These are phyloP conservation scores for Rhincodon typus DNA, from an alignment of 2,797 vertebrate species.

Conservation along the genomic window DNA sequence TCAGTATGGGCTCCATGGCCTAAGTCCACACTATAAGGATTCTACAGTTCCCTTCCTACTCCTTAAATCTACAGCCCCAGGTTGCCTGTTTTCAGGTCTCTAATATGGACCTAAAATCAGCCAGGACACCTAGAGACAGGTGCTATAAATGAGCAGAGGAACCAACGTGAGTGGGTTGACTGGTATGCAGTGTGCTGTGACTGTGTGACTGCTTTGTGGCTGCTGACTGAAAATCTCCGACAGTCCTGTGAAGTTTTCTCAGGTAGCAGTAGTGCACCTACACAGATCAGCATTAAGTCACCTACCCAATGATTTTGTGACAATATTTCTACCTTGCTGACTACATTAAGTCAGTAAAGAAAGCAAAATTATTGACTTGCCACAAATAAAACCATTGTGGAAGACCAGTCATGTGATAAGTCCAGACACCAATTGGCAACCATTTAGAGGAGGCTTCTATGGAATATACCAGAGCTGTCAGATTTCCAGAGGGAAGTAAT, in stretches of 20 bases:
- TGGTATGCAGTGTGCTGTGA: neutral
- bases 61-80: neutral
- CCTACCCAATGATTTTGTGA: neutral
- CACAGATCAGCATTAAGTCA: neutral
- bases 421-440: neutral
- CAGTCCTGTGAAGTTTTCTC: neutral
- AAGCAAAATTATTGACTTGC: neutral
- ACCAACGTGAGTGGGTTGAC: neutral
- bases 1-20: no score
- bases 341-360: neutral
- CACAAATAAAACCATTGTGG: neutral
- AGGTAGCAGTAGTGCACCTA: neutral
- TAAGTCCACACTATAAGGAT: no score
- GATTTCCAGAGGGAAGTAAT: constrained; percentile 11
- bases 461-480: neutral
- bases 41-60: neutral
- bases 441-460: neutral
- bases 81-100: neutral
- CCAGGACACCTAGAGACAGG: neutral
- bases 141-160: neutral
- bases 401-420: neutral
- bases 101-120: neutral
- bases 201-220: neutral
- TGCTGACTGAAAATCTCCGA: neutral
- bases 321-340: neutral